phyloP scores from a whole-genome alignment of 2,113 vertebrate species.

The Plecturocebus donacophilus region DNA sequence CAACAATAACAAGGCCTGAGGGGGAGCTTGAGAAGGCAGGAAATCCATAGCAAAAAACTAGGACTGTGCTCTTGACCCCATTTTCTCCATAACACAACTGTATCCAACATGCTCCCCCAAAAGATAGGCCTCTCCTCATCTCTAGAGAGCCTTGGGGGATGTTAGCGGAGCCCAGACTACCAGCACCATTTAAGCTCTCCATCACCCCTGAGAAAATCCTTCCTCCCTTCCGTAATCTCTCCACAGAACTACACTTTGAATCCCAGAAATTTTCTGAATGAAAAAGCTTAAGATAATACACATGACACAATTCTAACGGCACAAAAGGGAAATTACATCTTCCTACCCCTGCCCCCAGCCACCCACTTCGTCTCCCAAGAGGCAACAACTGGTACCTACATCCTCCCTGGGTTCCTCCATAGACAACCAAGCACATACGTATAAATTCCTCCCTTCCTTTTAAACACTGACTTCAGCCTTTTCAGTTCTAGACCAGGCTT shows the following conservation, averaged over 20 bases:
- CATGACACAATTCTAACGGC: background rate
- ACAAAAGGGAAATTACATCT: background rate
- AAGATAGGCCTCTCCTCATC: background rate
- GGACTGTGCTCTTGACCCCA: background rate
- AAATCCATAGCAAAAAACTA: background rate
- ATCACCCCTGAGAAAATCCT: background rate
- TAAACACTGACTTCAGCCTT: background rate
- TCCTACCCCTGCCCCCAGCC: background rate
- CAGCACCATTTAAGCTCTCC: background rate
- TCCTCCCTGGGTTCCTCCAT: background rate
- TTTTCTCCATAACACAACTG: background rate
- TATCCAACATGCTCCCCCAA: background rate
- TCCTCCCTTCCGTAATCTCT: background rate
- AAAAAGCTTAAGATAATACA: background rate
- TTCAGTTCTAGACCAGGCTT: background rate
- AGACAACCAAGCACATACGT: background rate
- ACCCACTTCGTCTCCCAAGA: background rate
- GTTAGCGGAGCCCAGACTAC: background rate
- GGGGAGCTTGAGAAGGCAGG: background rate
- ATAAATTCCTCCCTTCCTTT: background rate
- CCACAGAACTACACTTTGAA: background rate
- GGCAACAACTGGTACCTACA: accelerated
- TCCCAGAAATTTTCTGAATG: background rate
- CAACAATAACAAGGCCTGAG: background rate
- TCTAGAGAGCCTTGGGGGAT: background rate